These are phyloP conservation scores for Eurypyga helias DNA, from an alignment of 2,113 vertebrate genomes.

Conservation along the genomic window DNA sequence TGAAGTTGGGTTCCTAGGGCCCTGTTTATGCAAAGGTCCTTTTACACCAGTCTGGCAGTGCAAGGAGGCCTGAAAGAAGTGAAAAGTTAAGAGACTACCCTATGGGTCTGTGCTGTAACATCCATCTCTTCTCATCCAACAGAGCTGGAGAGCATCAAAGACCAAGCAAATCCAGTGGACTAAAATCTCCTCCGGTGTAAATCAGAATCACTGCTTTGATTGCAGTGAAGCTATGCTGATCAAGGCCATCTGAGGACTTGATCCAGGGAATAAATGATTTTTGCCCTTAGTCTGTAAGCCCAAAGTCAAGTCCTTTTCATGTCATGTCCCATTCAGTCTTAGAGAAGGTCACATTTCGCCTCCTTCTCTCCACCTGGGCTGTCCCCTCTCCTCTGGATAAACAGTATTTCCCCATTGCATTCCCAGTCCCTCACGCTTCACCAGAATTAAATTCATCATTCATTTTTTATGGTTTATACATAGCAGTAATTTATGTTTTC, in stretches of 20 bases:
- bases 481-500: slow-evolving; percentile 85
- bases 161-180: not conserved
- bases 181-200: not conserved
- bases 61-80: not conserved
- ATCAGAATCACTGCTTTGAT: not conserved
- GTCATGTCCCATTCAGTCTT: not conserved
- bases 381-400: slow-evolving; percentile 70
- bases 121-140: not conserved
- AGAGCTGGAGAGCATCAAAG: not conserved
- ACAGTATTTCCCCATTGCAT: slow-evolving; percentile 71
- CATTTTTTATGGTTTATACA: slow-evolving; percentile 88
- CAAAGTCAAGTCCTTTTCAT: slow-evolving; percentile 36
- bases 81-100: not conserved
- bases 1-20: not conserved
- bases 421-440: slow-evolving; percentile 77
- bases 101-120: not conserved
- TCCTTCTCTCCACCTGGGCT: slow-evolving; percentile 6
- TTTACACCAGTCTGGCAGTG: not conserved
- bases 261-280: not conserved
- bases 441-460: slow-evolving; percentile 87
- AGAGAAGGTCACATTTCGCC: slow-evolving; percentile 53
- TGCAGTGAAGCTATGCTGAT: not conserved
- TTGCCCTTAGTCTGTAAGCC: not conserved
- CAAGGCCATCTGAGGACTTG: not conserved
- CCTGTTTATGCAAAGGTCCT: not conserved